Conservation (phyloP, 2,113 vertebrate genomes). For the Alces alces region DNA sequence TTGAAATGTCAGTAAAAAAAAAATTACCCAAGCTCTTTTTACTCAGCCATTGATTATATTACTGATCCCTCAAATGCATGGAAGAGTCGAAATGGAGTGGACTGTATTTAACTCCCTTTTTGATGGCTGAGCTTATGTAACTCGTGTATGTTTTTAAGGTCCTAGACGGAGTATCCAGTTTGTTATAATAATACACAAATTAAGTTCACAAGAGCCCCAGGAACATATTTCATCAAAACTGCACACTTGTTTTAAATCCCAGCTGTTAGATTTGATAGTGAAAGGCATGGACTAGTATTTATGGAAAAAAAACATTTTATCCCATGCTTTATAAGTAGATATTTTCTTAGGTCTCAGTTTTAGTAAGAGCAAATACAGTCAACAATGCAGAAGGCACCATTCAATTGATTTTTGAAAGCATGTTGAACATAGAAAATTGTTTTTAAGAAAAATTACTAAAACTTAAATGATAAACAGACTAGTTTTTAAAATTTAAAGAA, state of each 20-base stretch:
- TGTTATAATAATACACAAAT: constrained; percentile 66
- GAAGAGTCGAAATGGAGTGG: background rate
- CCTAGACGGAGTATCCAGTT: constrained; percentile 51
- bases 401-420: constrained; percentile 15
- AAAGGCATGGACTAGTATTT: constrained; percentile 46
- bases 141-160: constrained; percentile 48
- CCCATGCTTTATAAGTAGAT: constrained; percentile 30
- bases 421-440: background rate
- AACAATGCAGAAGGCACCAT: constrained; percentile 5
- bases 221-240: constrained; percentile 56
- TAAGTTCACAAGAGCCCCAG: constrained; percentile 37
- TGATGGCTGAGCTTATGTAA: constrained; percentile 23
- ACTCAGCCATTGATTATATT: background rate
- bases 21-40: background rate
- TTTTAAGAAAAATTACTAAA: constrained; percentile 33
- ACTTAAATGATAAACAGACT: background rate
- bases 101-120: background rate
- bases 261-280: constrained; percentile 51
- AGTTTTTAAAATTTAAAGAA: background rate
- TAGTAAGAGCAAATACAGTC: constrained; percentile 29
- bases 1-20: constrained; percentile 1
- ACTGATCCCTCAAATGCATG: background rate
- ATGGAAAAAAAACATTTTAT: constrained; percentile 53
- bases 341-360: constrained; percentile 50
- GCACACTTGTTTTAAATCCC: constrained; percentile 62